Conservation (phyloP, 2,888 invertebrate species). For the Halictus quadricinctus region DNA sequence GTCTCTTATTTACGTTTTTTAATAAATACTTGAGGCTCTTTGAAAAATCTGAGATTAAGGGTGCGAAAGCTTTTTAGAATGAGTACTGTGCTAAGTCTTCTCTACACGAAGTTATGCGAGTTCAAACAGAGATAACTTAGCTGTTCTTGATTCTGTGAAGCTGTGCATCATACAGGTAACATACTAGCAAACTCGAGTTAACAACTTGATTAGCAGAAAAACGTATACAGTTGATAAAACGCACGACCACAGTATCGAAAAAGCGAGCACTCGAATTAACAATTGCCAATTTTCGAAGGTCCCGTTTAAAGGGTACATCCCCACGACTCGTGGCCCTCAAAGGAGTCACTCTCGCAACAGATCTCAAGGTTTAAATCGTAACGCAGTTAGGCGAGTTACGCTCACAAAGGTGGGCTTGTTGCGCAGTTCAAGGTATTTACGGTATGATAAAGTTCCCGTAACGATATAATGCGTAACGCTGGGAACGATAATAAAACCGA, state of each 20-base stretch:
- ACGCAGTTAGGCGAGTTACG: slow-evolving; percentile 27
- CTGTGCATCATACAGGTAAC: background rate
- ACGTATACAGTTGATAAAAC: background rate
- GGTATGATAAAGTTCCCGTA: slow-evolving; percentile 46
- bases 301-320: background rate
- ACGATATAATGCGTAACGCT: slow-evolving; percentile 52
- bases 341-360: background rate
- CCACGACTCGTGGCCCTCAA: background rate
- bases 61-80: too few relatives aligned
- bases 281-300: background rate
- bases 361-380: slow-evolving; percentile 24
- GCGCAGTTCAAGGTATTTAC: slow-evolving; percentile 42
- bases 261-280: background rate
- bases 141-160: background rate
- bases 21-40: too few relatives aligned
- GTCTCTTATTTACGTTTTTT: too few relatives aligned
- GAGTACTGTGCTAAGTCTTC: background rate
- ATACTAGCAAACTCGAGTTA: background rate
- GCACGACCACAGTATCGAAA: background rate
- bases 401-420: slow-evolving; percentile 31
- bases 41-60: too few relatives aligned
- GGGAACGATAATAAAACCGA: slow-evolving; percentile 43
- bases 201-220: background rate
- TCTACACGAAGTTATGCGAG: background rate
- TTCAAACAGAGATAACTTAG: background rate